phyloP scores from a whole-genome alignment of 2,797 vertebrate species.

The Chromobotia macracanthus region DNA sequence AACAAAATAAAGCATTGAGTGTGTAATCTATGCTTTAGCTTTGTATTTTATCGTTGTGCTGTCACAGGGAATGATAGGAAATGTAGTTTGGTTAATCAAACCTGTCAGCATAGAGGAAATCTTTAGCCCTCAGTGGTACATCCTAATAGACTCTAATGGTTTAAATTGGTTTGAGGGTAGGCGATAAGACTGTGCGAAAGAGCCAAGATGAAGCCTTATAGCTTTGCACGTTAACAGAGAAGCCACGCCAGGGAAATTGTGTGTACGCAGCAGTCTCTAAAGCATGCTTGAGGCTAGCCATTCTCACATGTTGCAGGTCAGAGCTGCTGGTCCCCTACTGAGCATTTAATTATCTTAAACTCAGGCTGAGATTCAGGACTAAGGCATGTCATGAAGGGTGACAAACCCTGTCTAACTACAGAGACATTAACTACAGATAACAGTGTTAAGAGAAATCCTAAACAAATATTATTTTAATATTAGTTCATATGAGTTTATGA shows the following conservation, averaged over 20 bases:
- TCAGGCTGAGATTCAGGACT: not conserved
- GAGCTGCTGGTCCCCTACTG: not conserved
- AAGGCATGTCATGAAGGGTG: not conserved
- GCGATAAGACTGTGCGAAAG: not conserved
- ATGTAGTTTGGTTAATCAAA: not conserved
- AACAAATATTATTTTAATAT: constrained; percentile 29
- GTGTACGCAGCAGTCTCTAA: not conserved
- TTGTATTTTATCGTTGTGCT: not conserved
- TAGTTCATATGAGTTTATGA: too few species aligned
- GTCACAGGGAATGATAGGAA: not conserved
- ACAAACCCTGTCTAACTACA: constrained; percentile 32
- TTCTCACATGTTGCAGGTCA: constrained; percentile 23
- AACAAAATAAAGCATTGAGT: too few species aligned
- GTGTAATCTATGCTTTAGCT: not conserved
- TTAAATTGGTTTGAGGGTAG: constrained; percentile 19
- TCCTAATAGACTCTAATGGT: constrained; percentile 14
- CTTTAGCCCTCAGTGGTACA: not conserved
- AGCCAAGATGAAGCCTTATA: constrained; percentile 6
- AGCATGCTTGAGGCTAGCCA: not conserved
- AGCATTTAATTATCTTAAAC: not conserved
- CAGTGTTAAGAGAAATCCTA: not conserved
- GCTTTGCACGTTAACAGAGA: not conserved
- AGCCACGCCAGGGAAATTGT: not conserved
- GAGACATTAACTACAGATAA: constrained; percentile 7
- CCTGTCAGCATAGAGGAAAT: not conserved